These are phyloP conservation scores for Chalcosyrphus nemorum DNA, from an alignment of 2,888 invertebrate genomes.

Conservation along the genomic window DNA sequence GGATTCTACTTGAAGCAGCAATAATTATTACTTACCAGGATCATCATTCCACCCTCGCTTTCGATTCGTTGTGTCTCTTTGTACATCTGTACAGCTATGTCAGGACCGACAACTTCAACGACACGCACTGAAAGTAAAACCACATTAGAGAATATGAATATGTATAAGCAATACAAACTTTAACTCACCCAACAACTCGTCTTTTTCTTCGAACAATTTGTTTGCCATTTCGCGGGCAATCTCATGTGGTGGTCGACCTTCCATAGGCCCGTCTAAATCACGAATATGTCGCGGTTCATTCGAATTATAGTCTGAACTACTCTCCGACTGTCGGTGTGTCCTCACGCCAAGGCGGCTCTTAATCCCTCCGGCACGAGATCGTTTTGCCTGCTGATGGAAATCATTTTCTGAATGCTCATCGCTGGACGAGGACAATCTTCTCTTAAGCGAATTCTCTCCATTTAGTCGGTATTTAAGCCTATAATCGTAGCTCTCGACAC, in stretches of 20 bases:
- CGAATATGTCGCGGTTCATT: constrained; percentile 82
- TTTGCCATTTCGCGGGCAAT: constrained; percentile 88
- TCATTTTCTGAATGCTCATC: constrained; percentile 78
- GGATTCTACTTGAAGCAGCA: no score
- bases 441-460: constrained; percentile 81
- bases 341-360: constrained; percentile 77
- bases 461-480: constrained; percentile 86
- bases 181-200: constrained; percentile 87
- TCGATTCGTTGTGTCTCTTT: constrained; percentile 92
- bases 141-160: not conserved
- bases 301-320: constrained; percentile 83
- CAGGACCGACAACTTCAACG: constrained; percentile 88
- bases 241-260: constrained; percentile 76
- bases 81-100: constrained; percentile 88
- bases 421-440: constrained; percentile 79
- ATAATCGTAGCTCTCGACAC: constrained; percentile 90
- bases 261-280: constrained; percentile 84
- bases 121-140: constrained; percentile 84
- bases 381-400: constrained; percentile 77
- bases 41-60: constrained; percentile 92
- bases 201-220: constrained; percentile 89
- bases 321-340: constrained; percentile 77
- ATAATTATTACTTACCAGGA: constrained; percentile 85
- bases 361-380: constrained; percentile 75
- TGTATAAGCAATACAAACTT: no score